Evolutionary conservation across 2,888 invertebrate species (phyloP).

Genomic region (Noctua comes): DNA sequence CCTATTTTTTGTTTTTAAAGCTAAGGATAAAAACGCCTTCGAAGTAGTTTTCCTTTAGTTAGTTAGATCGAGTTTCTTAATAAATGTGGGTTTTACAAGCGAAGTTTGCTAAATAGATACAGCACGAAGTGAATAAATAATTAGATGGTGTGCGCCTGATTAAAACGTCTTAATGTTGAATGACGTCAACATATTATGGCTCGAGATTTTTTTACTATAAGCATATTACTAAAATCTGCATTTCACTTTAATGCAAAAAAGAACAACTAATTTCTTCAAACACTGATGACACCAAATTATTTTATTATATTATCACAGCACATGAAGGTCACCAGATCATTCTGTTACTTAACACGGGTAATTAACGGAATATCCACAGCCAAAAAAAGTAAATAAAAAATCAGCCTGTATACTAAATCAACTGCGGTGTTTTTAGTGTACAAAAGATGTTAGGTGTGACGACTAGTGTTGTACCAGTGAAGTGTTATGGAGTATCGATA

Average conservation of each 20-base stretch:
- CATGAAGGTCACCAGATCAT: slow-evolving; percentile 19
- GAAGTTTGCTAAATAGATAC: slow-evolving; percentile 33
- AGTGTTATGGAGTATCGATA: slow-evolving; percentile 77
- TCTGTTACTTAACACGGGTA: slow-evolving; percentile 18
- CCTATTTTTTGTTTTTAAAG: neutral
- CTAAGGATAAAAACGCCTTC: neutral
- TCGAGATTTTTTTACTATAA: slow-evolving; percentile 10
- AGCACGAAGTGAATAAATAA: slow-evolving; percentile 43
- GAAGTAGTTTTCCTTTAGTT: slow-evolving; percentile 19
- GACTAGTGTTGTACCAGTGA: slow-evolving; percentile 74
- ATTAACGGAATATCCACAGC: slow-evolving; percentile 41
- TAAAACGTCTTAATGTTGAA: slow-evolving; percentile 24
- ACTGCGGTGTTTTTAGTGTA: slow-evolving; percentile 64
- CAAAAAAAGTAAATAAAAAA: slow-evolving; percentile 21
- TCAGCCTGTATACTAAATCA: slow-evolving; percentile 76
- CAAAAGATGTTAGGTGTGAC: slow-evolving; percentile 72
- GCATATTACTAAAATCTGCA: slow-evolving; percentile 23
- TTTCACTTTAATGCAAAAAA: slow-evolving; percentile 24
- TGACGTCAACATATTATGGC: slow-evolving; percentile 34
- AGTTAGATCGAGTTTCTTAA: slow-evolving; percentile 23
- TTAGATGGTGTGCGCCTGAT: slow-evolving; percentile 31
- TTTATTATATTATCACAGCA: slow-evolving; percentile 1
- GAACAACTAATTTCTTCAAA: neutral
- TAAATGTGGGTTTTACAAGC: slow-evolving; percentile 17
- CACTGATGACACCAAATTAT: slow-evolving; percentile 33